Percentiles rank a stretch among this genome's conserved stretches.
Evolutionary conservation across 1,140 invertebrate genomes (phyloP).

Genomic region (Drosophila auraria): DNA sequence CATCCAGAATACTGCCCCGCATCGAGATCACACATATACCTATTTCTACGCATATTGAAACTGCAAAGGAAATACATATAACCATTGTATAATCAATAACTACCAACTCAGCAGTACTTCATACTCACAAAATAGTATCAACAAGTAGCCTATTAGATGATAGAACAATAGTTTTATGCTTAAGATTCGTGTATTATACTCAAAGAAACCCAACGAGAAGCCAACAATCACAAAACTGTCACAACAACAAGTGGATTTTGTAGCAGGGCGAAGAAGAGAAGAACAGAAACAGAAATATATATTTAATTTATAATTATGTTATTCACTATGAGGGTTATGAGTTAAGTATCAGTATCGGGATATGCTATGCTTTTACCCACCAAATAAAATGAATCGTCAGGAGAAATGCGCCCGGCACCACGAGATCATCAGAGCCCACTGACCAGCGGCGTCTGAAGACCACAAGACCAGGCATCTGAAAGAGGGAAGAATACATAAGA

Average conservation of each 20-base stretch:
- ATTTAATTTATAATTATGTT: neutral
- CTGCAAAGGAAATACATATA: slow-evolving; percentile 78
- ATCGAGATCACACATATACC: slow-evolving; percentile 91
- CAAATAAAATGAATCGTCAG: slow-evolving; percentile 92
- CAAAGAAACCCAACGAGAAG: slow-evolving; percentile 87
- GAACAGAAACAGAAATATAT: slow-evolving; percentile 17
- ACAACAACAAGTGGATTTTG: slow-evolving; percentile 7
- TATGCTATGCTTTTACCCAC: slow-evolving; percentile 86
- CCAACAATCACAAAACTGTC: slow-evolving; percentile 78
- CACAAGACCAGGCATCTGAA: slow-evolving; percentile 93
- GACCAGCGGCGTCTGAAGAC: slow-evolving; percentile 94
- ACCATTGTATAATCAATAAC: neutral
- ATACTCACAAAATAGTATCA: slow-evolving; percentile 86
- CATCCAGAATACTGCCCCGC: slow-evolving; percentile 93
- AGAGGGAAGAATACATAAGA: neutral
- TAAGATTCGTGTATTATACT: slow-evolving; percentile 87
- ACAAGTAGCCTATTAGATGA: slow-evolving; percentile 90
- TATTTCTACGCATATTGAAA: slow-evolving; percentile 90
- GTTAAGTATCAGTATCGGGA: no score
- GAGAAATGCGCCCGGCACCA: slow-evolving; percentile 92
- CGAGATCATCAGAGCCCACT: slow-evolving; percentile 95
- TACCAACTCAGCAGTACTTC: no score
- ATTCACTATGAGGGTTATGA: neutral
- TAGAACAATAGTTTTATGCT: slow-evolving; percentile 89
- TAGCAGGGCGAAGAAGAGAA: slow-evolving; percentile 10